Evolutionary conservation across 2,113 vertebrate species (phyloP).

Genomic region (Cyanistes caeruleus): DNA sequence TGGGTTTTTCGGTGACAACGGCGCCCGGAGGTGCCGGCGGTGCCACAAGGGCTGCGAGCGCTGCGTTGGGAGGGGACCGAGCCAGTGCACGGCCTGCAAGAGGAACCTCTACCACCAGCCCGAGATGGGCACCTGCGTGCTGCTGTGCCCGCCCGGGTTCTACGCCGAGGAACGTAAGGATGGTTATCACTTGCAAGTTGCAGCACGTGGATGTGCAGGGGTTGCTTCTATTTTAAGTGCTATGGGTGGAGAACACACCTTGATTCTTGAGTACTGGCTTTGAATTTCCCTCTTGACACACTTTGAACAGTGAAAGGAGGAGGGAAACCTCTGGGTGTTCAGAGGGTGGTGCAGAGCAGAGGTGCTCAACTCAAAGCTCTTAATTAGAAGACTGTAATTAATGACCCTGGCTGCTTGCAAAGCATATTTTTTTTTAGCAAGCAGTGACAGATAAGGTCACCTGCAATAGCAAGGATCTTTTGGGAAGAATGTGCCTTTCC

Average conservation of each 20-base stretch:
- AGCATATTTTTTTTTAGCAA: not conserved
- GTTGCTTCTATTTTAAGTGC: not conserved
- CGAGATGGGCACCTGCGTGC: slow-evolving; percentile 74
- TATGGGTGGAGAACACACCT: not conserved
- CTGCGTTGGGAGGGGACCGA: slow-evolving; percentile 69
- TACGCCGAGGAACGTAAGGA: slow-evolving; percentile 86
- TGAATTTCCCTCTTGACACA: not conserved
- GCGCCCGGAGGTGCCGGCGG: slow-evolving; percentile 79
- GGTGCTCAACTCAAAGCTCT: not conserved
- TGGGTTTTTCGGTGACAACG: slow-evolving; percentile 79
- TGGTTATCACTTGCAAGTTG: not conserved
- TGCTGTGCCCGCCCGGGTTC: slow-evolving; percentile 75
- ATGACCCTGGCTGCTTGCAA: not conserved
- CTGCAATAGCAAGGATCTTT: not conserved
- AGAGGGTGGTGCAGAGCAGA: not conserved
- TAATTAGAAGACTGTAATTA: slow-evolving; percentile 39
- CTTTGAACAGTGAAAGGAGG: not conserved
- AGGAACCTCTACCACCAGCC: slow-evolving; percentile 80
- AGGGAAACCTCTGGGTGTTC: not conserved
- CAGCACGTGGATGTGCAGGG: not conserved
- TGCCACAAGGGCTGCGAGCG: slow-evolving; percentile 86
- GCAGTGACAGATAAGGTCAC: slow-evolving; percentile 16
- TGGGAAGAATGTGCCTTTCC: not conserved
- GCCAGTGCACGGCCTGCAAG: slow-evolving; percentile 82
- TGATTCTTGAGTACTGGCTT: not conserved